These are phyloP conservation scores for Gymnosoma rotundatum DNA, from an alignment of 2,888 invertebrate genomes.

Conservation along the genomic window DNA sequence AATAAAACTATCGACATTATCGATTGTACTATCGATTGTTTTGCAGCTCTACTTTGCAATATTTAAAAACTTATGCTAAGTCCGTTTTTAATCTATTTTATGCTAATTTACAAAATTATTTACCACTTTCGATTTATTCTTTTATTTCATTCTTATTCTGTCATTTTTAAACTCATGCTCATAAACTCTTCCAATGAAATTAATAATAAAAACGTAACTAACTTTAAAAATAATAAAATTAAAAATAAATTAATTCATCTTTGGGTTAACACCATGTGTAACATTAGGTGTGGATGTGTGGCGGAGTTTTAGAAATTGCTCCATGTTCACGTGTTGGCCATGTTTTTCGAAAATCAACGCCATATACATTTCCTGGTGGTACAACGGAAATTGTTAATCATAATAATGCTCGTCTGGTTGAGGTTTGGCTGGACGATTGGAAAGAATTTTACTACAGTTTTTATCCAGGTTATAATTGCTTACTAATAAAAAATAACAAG, in stretches of 20 bases:
- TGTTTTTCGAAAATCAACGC: slow-evolving; percentile 98
- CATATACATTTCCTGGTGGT: slow-evolving; percentile 99
- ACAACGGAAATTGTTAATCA: slow-evolving; percentile 98
- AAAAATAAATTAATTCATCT: slow-evolving; percentile 43
- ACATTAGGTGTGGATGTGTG: slow-evolving; percentile 97
- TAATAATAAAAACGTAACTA: slow-evolving; percentile 27
- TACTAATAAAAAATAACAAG: slow-evolving; percentile 41
- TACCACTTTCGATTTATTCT: slow-evolving; percentile 46
- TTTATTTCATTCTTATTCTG: slow-evolving; percentile 54
- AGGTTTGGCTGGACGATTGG: slow-evolving; percentile 99
- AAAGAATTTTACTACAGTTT: slow-evolving; percentile 99
- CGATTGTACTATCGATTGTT: too few species aligned
- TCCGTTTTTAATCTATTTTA: slow-evolving; percentile 35
- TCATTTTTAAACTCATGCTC: slow-evolving; percentile 45
- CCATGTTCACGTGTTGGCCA: slow-evolving; percentile 98
- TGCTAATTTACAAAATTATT: slow-evolving; percentile 28
- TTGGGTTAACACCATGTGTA: slow-evolving; percentile 44
- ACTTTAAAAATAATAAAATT: slow-evolving; percentile 2
- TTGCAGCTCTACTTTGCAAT: too few species aligned
- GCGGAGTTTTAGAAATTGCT: slow-evolving; percentile 95
- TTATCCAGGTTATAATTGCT: slow-evolving; percentile 91
- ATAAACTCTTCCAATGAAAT: slow-evolving; percentile 41
- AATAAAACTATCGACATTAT: too few species aligned
- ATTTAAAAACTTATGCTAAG: slow-evolving; percentile 41
- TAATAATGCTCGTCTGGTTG: slow-evolving; percentile 98